A percentile compares a stretch with the other conserved stretches of the same genome.
Conservation (phyloP, 2,113 vertebrate species). For the Corvus hawaiiensis region DNA sequence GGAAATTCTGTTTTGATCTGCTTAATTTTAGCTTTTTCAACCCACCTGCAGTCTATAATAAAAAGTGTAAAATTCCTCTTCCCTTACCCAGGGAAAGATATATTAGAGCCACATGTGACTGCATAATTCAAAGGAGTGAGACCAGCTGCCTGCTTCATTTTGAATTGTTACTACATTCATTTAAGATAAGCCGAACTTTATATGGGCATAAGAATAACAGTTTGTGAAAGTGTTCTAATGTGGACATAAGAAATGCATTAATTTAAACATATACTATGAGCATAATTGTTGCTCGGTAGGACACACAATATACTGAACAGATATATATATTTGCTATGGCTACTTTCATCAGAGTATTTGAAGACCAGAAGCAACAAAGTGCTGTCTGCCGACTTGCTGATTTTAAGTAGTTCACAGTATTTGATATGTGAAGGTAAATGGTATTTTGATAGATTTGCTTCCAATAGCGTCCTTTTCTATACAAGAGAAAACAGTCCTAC, state of each 20-base stretch:
- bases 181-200: background rate
- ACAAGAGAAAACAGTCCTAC: background rate
- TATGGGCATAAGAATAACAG: background rate
- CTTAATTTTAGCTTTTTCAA: background rate
- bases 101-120: background rate
- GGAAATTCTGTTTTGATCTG: background rate
- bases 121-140: background rate
- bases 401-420: background rate
- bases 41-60: fast-evolving
- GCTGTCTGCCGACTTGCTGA: background rate
- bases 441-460: background rate
- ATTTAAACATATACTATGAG: background rate
- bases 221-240: background rate
- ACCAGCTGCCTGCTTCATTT: background rate
- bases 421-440: background rate
- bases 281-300: background rate
- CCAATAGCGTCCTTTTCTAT: background rate
- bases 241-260: background rate
- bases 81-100: background rate
- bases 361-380: background rate
- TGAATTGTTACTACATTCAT: background rate
- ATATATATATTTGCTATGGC: fast-evolving
- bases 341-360: background rate
- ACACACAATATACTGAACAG: background rate
- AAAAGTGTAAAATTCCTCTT: background rate